These are phyloP conservation scores for Palythoa grandis DNA, from an alignment of 92 coral and sea anemone genomes.

Conservation along the genomic window DNA sequence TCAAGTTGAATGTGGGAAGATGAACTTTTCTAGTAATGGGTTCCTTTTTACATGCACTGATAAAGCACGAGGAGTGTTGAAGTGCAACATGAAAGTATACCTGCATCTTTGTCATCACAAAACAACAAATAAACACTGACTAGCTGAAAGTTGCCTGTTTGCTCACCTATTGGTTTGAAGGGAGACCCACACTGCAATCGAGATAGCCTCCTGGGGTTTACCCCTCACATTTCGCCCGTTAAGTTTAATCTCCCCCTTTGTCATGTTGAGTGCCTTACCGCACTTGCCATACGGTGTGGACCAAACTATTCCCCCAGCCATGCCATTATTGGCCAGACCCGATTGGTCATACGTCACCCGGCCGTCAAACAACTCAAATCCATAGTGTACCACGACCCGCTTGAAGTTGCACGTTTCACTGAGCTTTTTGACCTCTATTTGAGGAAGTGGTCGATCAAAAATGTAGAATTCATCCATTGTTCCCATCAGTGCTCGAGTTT, in stretches of 20 bases:
- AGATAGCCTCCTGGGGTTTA: constrained; percentile 90
- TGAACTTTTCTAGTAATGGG: too few species aligned
- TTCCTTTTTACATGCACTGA: too few species aligned
- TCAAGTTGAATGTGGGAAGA: too few species aligned
- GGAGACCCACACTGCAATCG: constrained; percentile 89
- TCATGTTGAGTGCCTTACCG: constrained; percentile 89
- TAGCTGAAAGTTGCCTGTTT: neutral
- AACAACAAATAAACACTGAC: too few species aligned
- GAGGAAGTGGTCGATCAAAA: constrained; percentile 78
- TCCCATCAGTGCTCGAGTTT: constrained; percentile 70
- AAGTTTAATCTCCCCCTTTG: constrained; percentile 77
- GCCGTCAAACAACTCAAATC: constrained; percentile 85
- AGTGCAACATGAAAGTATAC: too few species aligned
- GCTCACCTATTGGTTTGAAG: constrained; percentile 90
- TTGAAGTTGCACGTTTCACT: constrained; percentile 87
- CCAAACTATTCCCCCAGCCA: constrained; percentile 65
- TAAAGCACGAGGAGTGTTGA: too few species aligned
- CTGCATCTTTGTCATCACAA: too few species aligned
- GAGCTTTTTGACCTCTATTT: constrained; percentile 78
- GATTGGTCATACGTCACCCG: constrained; percentile 87
- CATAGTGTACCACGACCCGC: constrained; percentile 86
- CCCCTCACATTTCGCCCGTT: constrained; percentile 75
- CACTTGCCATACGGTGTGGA: constrained; percentile 76
- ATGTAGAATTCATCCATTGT: constrained; percentile 92
- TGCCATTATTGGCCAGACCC: constrained; percentile 94